Base-by-base conservation (phyloP, 2,113 vertebrate genomes). In the Saimiri boliviensis region DNA sequence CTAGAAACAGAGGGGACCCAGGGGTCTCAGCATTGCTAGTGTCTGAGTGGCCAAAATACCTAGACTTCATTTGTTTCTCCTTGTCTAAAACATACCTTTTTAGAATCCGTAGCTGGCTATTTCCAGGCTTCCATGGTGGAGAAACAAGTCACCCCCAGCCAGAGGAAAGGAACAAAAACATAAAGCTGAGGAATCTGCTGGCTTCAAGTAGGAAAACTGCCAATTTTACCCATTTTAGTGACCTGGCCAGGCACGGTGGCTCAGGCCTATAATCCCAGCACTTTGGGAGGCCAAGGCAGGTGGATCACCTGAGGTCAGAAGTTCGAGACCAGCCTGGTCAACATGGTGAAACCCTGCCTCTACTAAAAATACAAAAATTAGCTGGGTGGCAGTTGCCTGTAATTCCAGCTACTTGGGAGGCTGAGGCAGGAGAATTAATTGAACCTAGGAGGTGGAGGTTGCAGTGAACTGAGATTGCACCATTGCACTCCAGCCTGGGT, bases 101-200 rank as follows among this genome's bases (percentile, higher is more conserved):
- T 12, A 81, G 81, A 90, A 95, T 85, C 35, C 47, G 92, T 8
- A 80, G 17, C n/a, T 84, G 47, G n/a, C 25, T 32, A 68, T 35
- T 83, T 76, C 14, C 23, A 76, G 49, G 42, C 12, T 66, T 93
- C 49, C 6, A 27, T 40, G 56, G 84, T 32, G 7, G 52, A 83
- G 49, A 52, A 93, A 40, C 3, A 49, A 91, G 63, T 12, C 60
- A 83, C 45, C 49, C 42, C 91, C 37, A 92, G 27, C 45, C 37
- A 93, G 70, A 92, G 45, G 63, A 87, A 90, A 84, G 60, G 47
- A 63, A 85, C 63, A 42, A 92, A 94, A 82, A 79, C 47, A 56
- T 32, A 25, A 96, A 93, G 42, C 23, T 74, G 60, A 89, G 52
- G 56, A 77, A 95, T 73, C 60, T 63, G 37, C 35, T 27, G 35